Evolutionary conservation across 2,888 invertebrate genomes (phyloP).

Genomic region (Listrodromus nycthemerus): DNA sequence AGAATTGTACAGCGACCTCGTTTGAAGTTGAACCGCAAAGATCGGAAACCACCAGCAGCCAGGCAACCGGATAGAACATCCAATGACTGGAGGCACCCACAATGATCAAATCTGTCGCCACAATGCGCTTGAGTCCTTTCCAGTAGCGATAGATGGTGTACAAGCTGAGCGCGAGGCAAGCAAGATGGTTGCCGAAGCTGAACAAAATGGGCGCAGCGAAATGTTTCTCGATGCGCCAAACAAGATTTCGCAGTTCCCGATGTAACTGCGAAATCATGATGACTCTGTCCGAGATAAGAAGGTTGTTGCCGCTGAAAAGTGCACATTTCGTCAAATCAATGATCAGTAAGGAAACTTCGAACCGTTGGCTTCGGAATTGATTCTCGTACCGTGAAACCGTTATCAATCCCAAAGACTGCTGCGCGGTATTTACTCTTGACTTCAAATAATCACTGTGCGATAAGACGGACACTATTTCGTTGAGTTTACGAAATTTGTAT

Average conservation of each 20-base stretch:
- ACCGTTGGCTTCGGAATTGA: not conserved
- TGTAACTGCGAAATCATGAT: slow-evolving; percentile 14
- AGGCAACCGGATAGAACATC: not conserved
- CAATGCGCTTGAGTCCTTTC: not conserved
- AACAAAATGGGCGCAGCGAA: slow-evolving; percentile 14
- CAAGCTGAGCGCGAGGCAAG: not conserved
- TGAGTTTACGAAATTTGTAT: slow-evolving; percentile 13
- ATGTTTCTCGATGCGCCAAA: slow-evolving; percentile 7
- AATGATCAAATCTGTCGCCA: not conserved
- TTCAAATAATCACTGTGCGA: not conserved
- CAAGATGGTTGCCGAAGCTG: not conserved
- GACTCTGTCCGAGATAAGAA: slow-evolving; percentile 20
- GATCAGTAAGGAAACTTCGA: not conserved
- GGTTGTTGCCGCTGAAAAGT: not conserved
- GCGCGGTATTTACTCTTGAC: not conserved
- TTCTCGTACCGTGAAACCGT: not conserved
- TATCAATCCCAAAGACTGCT: not conserved
- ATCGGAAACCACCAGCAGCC: not conserved
- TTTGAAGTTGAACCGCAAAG: slow-evolving; percentile 19
- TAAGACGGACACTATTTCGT: not conserved
- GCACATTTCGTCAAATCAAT: not conserved
- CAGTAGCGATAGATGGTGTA: not conserved
- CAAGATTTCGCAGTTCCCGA: slow-evolving; percentile 35
- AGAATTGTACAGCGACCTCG: not conserved
- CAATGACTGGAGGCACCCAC: not conserved